These are phyloP conservation scores for Syngnathus typhle DNA, from an alignment of 2,113 vertebrate genomes.

Conservation along the genomic window DNA sequence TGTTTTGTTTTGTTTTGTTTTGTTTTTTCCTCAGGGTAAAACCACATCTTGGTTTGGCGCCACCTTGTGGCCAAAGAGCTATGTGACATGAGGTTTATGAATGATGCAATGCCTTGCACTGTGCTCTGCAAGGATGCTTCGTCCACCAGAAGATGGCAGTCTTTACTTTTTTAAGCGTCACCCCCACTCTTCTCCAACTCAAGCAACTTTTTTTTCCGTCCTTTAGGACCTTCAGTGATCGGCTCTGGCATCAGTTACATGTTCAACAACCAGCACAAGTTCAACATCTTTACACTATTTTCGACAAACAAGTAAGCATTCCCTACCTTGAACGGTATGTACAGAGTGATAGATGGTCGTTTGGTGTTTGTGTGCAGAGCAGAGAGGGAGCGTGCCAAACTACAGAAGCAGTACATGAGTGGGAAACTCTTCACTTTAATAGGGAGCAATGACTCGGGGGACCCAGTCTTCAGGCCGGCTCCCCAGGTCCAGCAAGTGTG, in stretches of 20 bases:
- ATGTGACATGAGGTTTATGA: no score
- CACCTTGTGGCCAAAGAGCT: no score
- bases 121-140: not conserved
- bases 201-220: not conserved
- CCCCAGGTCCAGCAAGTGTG: constrained; percentile 85
- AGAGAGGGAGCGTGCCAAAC: constrained; percentile 82
- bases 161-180: not conserved
- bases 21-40: no score
- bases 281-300: constrained; percentile 65
- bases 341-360: not conserved
- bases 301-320: constrained; percentile 57
- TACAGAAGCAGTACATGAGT: constrained; percentile 68
- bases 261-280: constrained; percentile 60
- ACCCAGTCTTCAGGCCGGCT: constrained; percentile 68
- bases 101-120: constrained; percentile 2
- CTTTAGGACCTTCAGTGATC: constrained; percentile 36
- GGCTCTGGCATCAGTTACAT: constrained; percentile 65
- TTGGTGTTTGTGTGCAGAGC: constrained; percentile 65
- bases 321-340: not conserved
- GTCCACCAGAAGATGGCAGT: constrained; percentile 34
- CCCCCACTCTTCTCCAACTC: not conserved
- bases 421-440: constrained; percentile 83
- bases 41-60: no score
- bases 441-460: constrained; percentile 58
- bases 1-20: no score